These are phyloP conservation scores for Marcusenius ussheri DNA, from an alignment of 2,113 vertebrate species.

Conservation along the genomic window DNA sequence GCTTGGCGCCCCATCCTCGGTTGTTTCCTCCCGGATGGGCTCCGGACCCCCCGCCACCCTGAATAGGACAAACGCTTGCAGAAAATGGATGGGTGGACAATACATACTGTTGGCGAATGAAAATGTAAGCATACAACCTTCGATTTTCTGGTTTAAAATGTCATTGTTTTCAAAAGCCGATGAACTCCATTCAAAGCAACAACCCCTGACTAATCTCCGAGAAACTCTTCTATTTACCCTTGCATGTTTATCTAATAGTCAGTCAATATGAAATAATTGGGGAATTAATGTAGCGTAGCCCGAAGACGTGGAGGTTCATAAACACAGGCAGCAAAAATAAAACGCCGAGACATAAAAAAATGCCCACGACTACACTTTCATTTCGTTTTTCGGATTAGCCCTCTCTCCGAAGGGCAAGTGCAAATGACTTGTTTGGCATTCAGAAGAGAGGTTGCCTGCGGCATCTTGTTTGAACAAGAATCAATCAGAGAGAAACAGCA, in stretches of 20 bases:
- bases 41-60: background rate
- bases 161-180: background rate
- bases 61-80: background rate
- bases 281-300: conserved; percentile 31
- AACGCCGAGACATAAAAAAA: conserved; percentile 33
- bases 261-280: conserved; percentile 51
- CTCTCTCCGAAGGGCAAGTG: conserved; percentile 29
- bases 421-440: conserved; percentile 55
- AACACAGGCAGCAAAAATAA: conserved; percentile 23
- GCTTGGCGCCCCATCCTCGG: background rate
- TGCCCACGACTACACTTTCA: conserved; percentile 46
- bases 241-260: conserved; percentile 32
- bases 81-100: background rate
- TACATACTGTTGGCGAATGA: background rate
- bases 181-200: background rate
- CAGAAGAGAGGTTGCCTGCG: conserved; percentile 47
- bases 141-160: background rate
- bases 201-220: conserved; percentile 13
- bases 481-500: conserved; percentile 56
- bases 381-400: conserved; percentile 54
- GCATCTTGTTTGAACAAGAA: conserved; percentile 57
- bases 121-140: background rate
- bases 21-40: background rate
- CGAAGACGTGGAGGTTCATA: conserved; percentile 13
- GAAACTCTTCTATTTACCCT: conserved; percentile 20